Base-by-base conservation (phyloP, 2,888 invertebrate genomes). In the Clitarchus hookeri region DNA sequence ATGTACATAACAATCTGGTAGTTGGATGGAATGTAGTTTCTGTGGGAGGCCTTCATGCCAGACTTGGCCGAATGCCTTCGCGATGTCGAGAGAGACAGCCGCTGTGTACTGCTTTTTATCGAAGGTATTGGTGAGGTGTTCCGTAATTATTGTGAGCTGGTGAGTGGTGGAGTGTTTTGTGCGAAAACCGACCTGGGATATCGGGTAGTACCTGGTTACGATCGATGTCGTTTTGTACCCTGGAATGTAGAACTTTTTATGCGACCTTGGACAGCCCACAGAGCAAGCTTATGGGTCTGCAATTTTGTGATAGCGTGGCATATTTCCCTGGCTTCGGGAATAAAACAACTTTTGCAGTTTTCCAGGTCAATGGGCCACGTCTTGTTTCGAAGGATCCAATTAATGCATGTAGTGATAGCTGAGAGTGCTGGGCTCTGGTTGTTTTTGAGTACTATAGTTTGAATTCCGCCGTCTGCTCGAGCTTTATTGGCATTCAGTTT, bases 201-300 rank as follows among this genome's bases (percentile, higher is more conserved):
- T 48, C 48, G 12, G 48, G 26, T 6, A 83, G 23, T 27, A 86
- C 77, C 65, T 88, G 79, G 36, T 87, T 86, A 19, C 85, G 85
- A 16, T 36, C 86, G 78, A 89, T 87, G 48, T 85, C 78, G 44
- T 86, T 80, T 19, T 87, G 87, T 1, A 90, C 27, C 86, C 86
- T 80, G 48, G 48, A 9, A 44, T 82, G 86, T 9, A 88, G 84
- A 9, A 48, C n/a, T 89, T 84, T 23, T 89, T 84, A 86, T 86
- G 88, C 86, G 90, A 89, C 9, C 88, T 83, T 9, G 90, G 16
- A 86, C 90, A 90, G 77, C 88, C 86, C 23, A 89, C 26, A 36
- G 12, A 48, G 48, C 6, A 48, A 12, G 48, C 48, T 48, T 6
- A 48, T 48, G 6, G n/a, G n/a, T n/a, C n/a, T n/a, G n/a, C n/a